Percentiles rank a stretch among this genome's conserved stretches.
These are phyloP conservation scores for Gibbula magus DNA, from an alignment of 2,888 invertebrate genomes.

Conservation along the genomic window DNA sequence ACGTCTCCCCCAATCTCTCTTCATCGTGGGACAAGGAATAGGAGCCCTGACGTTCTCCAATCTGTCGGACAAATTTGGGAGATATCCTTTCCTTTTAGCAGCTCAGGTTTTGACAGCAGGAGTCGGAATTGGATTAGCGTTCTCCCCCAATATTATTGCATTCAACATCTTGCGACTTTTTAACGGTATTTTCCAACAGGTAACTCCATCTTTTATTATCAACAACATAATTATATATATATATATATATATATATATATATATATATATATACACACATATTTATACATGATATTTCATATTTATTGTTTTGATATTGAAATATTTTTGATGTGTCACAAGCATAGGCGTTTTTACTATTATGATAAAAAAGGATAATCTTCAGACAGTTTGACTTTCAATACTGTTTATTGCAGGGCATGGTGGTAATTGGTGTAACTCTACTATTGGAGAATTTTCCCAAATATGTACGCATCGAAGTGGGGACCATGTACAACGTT, in stretches of 20 bases:
- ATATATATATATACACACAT: too few relatives aligned
- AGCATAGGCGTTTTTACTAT: too few relatives aligned
- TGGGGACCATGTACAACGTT: not conserved
- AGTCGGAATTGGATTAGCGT: not conserved
- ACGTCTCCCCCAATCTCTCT: constrained; percentile 4
- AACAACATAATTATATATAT: too few relatives aligned
- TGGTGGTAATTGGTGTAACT: not conserved
- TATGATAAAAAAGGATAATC: too few relatives aligned
- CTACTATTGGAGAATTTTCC: not conserved
- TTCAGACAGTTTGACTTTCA: too few relatives aligned
- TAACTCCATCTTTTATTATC: not conserved
- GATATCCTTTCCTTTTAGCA: not conserved
- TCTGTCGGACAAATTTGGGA: not conserved
- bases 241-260: too few relatives aligned
- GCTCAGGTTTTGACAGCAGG: not conserved
- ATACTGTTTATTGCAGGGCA: not conserved
- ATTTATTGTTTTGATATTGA: too few relatives aligned
- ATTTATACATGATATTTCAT: too few relatives aligned
- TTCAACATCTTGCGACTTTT: not conserved
- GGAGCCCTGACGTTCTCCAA: not conserved
- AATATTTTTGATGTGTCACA: too few relatives aligned
- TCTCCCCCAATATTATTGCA: not conserved
- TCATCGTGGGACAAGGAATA: constrained; percentile 3
- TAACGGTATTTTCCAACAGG: constrained; percentile 17
- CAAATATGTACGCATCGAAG: not conserved